phyloP scores from a whole-genome alignment of 2,888 invertebrate genomes.

The Allolobophora icterica region DNA sequence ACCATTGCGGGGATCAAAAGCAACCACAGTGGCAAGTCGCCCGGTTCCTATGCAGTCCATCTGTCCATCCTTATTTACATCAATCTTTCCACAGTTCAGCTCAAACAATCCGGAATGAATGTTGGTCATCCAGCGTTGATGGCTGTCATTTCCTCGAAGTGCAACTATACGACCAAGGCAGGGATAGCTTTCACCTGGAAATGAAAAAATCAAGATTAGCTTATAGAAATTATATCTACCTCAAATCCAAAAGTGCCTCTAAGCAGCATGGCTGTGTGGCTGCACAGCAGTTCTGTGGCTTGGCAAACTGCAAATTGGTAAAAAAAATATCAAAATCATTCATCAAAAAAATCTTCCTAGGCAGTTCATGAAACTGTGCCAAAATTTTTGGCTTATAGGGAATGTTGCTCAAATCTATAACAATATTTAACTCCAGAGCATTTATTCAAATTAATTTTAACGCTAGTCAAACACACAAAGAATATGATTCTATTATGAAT shows the following conservation, averaged over 20 bases:
- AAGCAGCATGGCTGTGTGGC: not conserved
- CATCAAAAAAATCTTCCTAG: too few relatives aligned
- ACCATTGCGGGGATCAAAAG: slow-evolving; percentile 57
- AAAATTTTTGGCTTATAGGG: too few relatives aligned
- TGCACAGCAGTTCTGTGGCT: not conserved
- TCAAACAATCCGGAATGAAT: slow-evolving; percentile 53
- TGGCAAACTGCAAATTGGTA: too few relatives aligned
- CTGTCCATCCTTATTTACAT: slow-evolving; percentile 58
- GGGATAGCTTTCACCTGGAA: slow-evolving; percentile 51
- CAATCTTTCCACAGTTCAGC: slow-evolving; percentile 58
- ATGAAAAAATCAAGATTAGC: not conserved
- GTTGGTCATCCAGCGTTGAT: slow-evolving; percentile 54
- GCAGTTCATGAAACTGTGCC: too few relatives aligned
- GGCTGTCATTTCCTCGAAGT: slow-evolving; percentile 58
- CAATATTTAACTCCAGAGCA: too few relatives aligned
- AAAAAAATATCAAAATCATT: too few relatives aligned
- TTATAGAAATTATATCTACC: not conserved
- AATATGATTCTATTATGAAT: too few relatives aligned
- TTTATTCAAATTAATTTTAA: too few relatives aligned
- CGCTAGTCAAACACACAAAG: too few relatives aligned
- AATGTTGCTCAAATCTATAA: too few relatives aligned
- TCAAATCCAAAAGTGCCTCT: not conserved
- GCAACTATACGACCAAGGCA: slow-evolving; percentile 57
- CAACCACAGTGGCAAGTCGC: slow-evolving; percentile 53
- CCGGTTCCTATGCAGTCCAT: slow-evolving; percentile 61